Evolutionary conservation across 2,888 invertebrate genomes (phyloP).

Genomic region (Coelinius sp.): DNA sequence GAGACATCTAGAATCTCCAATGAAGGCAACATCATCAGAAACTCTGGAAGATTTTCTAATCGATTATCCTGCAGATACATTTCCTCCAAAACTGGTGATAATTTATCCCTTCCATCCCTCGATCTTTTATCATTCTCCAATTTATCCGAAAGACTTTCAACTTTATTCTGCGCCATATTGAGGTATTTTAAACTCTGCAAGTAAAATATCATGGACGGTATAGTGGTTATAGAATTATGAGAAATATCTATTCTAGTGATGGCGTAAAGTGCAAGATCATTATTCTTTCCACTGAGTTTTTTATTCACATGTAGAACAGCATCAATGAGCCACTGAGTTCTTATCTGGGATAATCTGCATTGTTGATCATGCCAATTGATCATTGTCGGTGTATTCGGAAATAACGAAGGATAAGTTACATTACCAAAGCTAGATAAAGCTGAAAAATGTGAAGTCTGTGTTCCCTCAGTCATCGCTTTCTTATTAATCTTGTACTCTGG

Average conservation of each 20-base stretch:
- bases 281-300: slow-evolving; percentile 77
- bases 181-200: slow-evolving; percentile 86
- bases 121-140: slow-evolving; percentile 62
- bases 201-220: slow-evolving; percentile 89
- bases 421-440: slow-evolving; percentile 73
- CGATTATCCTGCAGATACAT: slow-evolving; percentile 92
- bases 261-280: slow-evolving; percentile 86
- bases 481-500: slow-evolving; percentile 95
- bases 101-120: slow-evolving; percentile 71
- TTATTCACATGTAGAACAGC: slow-evolving; percentile 90
- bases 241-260: slow-evolving; percentile 95
- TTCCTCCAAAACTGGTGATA: slow-evolving; percentile 88
- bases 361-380: slow-evolving; percentile 93
- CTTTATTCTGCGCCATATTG: slow-evolving; percentile 90
- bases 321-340: slow-evolving; percentile 85
- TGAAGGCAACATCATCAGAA: slow-evolving; percentile 85
- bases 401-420: slow-evolving; percentile 84
- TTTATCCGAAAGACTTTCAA: slow-evolving; percentile 77
- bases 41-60: slow-evolving; percentile 84
- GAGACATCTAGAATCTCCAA: slow-evolving; percentile 91
- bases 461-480: slow-evolving; percentile 81
- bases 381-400: slow-evolving; percentile 88
- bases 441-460: slow-evolving; percentile 73
- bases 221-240: slow-evolving; percentile 83
- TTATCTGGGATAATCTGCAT: slow-evolving; percentile 80